Base-by-base conservation (phyloP, 1,140 invertebrate species). In the Drosophila mojavensis region DNA sequence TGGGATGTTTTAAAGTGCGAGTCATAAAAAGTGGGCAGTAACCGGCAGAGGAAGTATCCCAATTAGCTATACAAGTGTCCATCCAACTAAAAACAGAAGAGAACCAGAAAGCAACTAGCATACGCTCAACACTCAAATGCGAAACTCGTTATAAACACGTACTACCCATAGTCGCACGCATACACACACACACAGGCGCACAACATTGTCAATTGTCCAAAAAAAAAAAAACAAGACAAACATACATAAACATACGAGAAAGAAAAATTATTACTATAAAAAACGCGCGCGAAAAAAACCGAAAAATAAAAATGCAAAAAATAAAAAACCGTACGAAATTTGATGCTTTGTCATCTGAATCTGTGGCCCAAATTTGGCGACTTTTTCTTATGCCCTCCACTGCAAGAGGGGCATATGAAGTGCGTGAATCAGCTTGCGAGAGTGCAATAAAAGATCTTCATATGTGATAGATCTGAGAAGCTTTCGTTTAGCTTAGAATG, bases 1-100 rank as follows among this genome's bases (percentile, higher is more conserved):
- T 64, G 56, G 43, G 61, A 39, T 33, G 33, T 13, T 43, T 76
- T 60, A 15, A 78, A 78, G 63, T 81, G 47, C 75, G 62, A 72
- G 63, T 62, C 24, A 79, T 60, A 61, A 64, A 73, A 73, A 64
- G 5, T 9, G 15, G 28, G 5, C 26, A n/a, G n/a, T 9, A 20
- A 4, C 6, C 7, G 24, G 26, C 41, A 63, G 64, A 81, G 73
- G 79, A 81, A 81, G 68, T 81, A 48, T 48, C 48, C 56, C 43
- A 78, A 78, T 77, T 71, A 80, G 67, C 70, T 78, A 26, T 60
- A 73, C 26, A 24, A 36, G 10, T 33, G 9, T 36, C 56, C 41
- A 30, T 13, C 28, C 26, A 47, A 54, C 55, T 11, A 51, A 65
- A 17, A 17, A 39, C 54, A 68, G 13, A 54, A 47, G 47, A 68